Evolutionary conservation across 2,797 vertebrate genomes (phyloP), one percentile per base, ranked within the genome.

Genomic region (Scolopax bukidnonensis): DNA sequence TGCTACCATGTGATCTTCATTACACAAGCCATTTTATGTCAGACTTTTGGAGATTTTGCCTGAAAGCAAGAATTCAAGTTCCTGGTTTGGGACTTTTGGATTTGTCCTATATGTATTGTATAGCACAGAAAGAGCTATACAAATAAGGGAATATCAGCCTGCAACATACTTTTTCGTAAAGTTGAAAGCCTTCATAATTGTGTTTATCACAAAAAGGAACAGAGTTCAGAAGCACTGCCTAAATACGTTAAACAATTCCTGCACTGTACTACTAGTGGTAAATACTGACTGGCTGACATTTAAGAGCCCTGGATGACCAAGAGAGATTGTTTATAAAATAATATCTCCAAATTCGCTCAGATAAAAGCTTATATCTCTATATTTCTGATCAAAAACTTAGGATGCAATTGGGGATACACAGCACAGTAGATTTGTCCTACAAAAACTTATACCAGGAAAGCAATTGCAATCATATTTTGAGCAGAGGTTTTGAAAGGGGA

Each of bases 251-350:
- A 91, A 81, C 25, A 75, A 53, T 43, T 47, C 23, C 13, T 56
- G 16, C 11, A 38, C 30, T 78, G 23, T 30, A 91, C 80, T 74
- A 36, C 30, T 30, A 36, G 40, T 21, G 32, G 56, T 63, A 87
- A 93, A 93, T 83, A 81, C 81, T 87, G 65, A 86, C 47, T 74
- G 50, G 40, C 23, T 86, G 82, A 87, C 30, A 90, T 71, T 85
- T 77, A 94, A 93, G 50, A 83, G 73, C 57, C n/a, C 12, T 61
- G 64, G 16, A 67, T 81, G 30, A 74, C 45, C 43, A 51, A 84
- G 32, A 75, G 54, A 54, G 36, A 86, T 27, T 74, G 28, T 73
- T 90, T 83, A 65, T 68, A 87, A 59, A 38, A 94, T 75, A 57
- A 84, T 1, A 1, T 32, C 67, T 92, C 27, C 73, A 63, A 86